A percentile compares a stretch with the other conserved stretches of the same genome.
Evolutionary conservation across 2,888 invertebrate species (phyloP).

Genomic region (Drosophila pegasa): DNA sequence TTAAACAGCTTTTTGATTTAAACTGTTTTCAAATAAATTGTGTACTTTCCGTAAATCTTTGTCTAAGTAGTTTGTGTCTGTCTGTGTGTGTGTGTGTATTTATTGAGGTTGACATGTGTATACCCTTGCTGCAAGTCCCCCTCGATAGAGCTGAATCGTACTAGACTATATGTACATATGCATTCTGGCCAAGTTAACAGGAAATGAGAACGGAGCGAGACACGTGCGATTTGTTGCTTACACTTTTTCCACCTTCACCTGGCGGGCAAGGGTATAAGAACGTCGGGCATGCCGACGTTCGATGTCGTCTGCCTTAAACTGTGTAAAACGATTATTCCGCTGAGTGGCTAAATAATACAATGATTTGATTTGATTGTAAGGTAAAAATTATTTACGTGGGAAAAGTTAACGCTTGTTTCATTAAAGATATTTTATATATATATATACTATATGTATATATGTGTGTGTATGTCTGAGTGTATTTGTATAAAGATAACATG

Average conservation of each 20-base stretch:
- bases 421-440: slow-evolving; percentile 26
- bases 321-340: slow-evolving; percentile 30
- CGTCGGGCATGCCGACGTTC: slow-evolving; percentile 17
- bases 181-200: slow-evolving; percentile 1
- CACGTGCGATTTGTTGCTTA: neutral
- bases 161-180: slow-evolving; percentile 34
- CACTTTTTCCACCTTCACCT: neutral
- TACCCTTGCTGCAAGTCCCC: slow-evolving; percentile 23
- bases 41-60: slow-evolving; percentile 40
- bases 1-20: slow-evolving; percentile 42
- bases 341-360: slow-evolving; percentile 59
- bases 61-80: slow-evolving; percentile 35
- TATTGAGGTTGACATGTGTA: slow-evolving; percentile 29
- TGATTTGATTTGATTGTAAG: slow-evolving; percentile 65
- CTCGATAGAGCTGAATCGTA: slow-evolving; percentile 9
- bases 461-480: neutral
- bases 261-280: slow-evolving; percentile 23
- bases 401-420: slow-evolving; percentile 76
- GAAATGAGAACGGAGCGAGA: neutral
- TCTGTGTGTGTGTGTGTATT: slow-evolving; percentile 39
- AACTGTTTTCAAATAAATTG: slow-evolving; percentile 46
- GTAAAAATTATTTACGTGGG: slow-evolving; percentile 73
- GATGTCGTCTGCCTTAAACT: slow-evolving; percentile 17
- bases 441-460: slow-evolving; percentile 14
- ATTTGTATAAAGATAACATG: slow-evolving; percentile 19